A percentile compares a stretch with the other conserved stretches of the same genome.
Evolutionary conservation across 2,797 vertebrate genomes (phyloP).

Genomic region (Sparidentex hasta): DNA sequence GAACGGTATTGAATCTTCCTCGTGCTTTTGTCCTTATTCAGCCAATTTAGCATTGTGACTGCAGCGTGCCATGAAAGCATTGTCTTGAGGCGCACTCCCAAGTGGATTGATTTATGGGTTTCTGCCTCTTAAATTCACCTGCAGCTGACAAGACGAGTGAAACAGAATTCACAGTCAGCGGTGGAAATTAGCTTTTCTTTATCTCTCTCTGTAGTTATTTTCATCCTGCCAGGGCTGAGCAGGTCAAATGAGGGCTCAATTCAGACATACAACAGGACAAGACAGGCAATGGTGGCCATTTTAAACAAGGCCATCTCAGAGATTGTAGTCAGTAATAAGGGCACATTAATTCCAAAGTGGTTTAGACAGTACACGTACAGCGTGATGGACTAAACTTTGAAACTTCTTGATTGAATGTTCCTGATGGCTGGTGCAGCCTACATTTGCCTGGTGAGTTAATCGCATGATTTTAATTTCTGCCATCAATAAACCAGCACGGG

Average conservation of each 20-base stretch:
- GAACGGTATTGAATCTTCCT: slow-evolving; percentile 53
- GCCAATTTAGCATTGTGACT: slow-evolving; percentile 57
- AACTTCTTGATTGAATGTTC: not conserved
- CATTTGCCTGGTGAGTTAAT: not conserved
- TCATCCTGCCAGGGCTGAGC: not conserved
- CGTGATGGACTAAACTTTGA: not conserved
- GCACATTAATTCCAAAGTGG: too few relatives aligned
- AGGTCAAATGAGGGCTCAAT: not conserved
- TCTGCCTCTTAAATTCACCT: slow-evolving; percentile 47
- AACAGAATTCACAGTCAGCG: slow-evolving; percentile 51
- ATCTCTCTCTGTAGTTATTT: slow-evolving; percentile 36
- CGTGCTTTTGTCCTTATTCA: slow-evolving; percentile 57
- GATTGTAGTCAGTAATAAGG: not conserved
- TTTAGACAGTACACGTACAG: not conserved
- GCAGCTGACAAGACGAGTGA: slow-evolving; percentile 47
- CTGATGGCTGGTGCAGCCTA: not conserved
- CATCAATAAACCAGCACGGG: slow-evolving; percentile 13
- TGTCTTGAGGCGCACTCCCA: slow-evolving; percentile 52
- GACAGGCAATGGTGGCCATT: not conserved
- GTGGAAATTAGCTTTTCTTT: slow-evolving; percentile 53
- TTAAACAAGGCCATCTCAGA: not conserved
- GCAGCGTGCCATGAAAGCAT: slow-evolving; percentile 46
- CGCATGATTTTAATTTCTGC: not conserved
- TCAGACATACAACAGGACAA: not conserved
- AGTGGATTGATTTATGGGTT: slow-evolving; percentile 66